phyloP scores from a whole-genome alignment of 1,140 invertebrate genomes.

The Musca domestica region DNA sequence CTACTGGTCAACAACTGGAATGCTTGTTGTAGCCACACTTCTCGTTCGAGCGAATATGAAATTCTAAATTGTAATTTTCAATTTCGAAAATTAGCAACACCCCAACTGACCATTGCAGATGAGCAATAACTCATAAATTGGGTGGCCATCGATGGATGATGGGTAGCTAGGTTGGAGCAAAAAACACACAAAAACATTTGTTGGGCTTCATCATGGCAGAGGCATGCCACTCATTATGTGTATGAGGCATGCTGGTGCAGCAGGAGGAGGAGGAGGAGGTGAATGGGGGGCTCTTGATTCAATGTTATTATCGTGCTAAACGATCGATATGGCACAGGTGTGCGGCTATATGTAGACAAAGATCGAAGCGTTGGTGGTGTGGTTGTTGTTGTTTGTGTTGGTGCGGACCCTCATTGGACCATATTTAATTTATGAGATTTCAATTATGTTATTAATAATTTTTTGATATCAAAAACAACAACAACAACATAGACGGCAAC shows the following conservation, averaged over 20 bases:
- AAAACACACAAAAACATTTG: neutral
- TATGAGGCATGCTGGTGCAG: too few relatives aligned
- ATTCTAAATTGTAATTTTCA: constrained; percentile 9
- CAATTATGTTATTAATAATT: neutral
- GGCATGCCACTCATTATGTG: too few relatives aligned
- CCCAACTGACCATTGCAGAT: constrained; percentile 25
- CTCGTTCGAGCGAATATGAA: constrained; percentile 13
- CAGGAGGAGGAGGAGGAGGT: too few relatives aligned
- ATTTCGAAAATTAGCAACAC: constrained; percentile 43
- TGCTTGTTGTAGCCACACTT: constrained; percentile 21
- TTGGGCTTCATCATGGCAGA: constrained; percentile 2
- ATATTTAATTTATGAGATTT: constrained; percentile 3
- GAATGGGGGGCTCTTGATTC: too few relatives aligned
- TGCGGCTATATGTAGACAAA: neutral
- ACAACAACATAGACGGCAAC: neutral
- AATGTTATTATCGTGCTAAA: constrained; percentile 14
- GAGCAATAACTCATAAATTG: constrained; percentile 10
- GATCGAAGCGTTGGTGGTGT: neutral
- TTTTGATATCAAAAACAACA: neutral
- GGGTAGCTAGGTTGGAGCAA: too few relatives aligned
- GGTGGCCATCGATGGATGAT: neutral
- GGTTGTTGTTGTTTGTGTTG: too few relatives aligned
- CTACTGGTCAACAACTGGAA: constrained; percentile 32
- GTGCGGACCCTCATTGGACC: neutral
- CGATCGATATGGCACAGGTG: constrained; percentile 27